Percentiles rank a stretch among this genome's conserved stretches.
These are phyloP conservation scores for Aurelia sp. DNA, from an alignment of 30 jellyfish, hydroid and myxozoan genomes.

Conservation along the genomic window DNA sequence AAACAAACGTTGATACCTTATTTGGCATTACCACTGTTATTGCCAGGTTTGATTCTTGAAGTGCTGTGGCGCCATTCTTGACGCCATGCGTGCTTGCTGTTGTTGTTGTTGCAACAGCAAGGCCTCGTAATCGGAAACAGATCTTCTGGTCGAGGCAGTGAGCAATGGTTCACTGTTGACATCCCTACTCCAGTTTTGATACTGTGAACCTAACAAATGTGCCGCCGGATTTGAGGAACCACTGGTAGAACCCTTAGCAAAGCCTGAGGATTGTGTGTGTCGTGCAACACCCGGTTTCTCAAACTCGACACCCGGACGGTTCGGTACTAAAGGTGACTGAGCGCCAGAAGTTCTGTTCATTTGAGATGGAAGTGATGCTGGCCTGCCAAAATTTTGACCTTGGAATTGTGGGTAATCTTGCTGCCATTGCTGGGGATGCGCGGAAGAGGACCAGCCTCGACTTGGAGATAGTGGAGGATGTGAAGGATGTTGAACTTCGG, in stretches of 20 bases:
- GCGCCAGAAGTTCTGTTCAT: conserved; percentile 11
- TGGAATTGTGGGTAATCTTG: conserved; percentile 21
- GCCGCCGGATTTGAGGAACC: conserved; percentile 1
- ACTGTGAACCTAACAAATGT: conserved; percentile 18
- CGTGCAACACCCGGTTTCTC: conserved; percentile 22
- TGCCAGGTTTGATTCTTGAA: conserved; percentile 26
- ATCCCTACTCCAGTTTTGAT: conserved; percentile 60
- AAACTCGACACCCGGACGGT: conserved; percentile 17
- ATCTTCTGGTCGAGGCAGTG: conserved; percentile 54
- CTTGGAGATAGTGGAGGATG: conserved; percentile 15
- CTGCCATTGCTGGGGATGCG: conserved; percentile 35
- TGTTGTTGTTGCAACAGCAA: conserved; percentile 31
- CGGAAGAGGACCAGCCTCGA: conserved; percentile 53
- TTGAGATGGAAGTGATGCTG: conserved; percentile 47
- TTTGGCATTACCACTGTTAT: too few species aligned
- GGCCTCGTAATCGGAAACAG: conserved; percentile 46
- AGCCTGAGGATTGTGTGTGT: conserved; percentile 25
- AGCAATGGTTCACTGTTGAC: conserved; percentile 66
- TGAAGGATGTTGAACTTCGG: conserved; percentile 2
- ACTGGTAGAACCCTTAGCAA: neutral
- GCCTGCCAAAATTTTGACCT: conserved; percentile 28
- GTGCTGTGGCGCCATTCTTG: conserved; percentile 35
- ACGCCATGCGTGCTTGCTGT: conserved; percentile 20
- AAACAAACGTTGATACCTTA: too few species aligned
- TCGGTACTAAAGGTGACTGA: neutral